Evolutionary conservation across 2,797 vertebrate genomes (phyloP), one percentile per base, ranked within the genome.

Genomic region (Chelon labrosus): DNA sequence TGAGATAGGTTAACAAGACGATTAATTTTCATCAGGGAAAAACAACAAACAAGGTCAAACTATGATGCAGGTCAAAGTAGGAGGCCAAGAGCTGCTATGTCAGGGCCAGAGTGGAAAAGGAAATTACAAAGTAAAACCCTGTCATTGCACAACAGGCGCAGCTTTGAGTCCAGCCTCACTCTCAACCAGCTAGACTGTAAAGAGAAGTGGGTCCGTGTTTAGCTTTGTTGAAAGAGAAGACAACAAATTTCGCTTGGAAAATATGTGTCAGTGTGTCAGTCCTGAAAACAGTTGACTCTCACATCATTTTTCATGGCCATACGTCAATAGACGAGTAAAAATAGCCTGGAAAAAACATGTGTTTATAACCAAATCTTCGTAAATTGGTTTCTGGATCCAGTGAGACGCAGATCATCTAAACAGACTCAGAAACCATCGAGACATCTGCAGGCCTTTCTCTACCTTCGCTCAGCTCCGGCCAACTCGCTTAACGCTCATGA

Each of bases 181-280:
- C 51, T 17, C 2, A 27, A 0, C 17, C 58, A 64, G 22, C 44
- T n/a, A 10, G 12, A 47, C 3, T 54, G 31, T 14, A 2, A 65
- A 49, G 31, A 46, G 39, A 78, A 85, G 55, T 68, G 47, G 31
- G 44, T 78, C 50, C 22, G 17, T 16, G 65, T 22, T 75, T 71
- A 55, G 50, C 77, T 86, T 46, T 46, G 27, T 14, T 31, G 13
- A 50, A 76, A 35, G 11, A 57, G 35, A 12, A 47, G 16, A 44
- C 16, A 42, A 77, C 53, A 68, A 51, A 60, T 73, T 76, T 74
- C 44, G 75, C 17, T 65, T 47, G 70, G 59, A 63, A 57, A 67
- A 83, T 70, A 22, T 68, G 60, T 84, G 77, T 74, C 68, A 78
- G 65, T 79, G 51, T 83, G 71, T 80, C 76, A 75, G 56, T 19